Conservation (phyloP, 2,113 vertebrate genomes). For the Eulacestoma nigropectus region DNA sequence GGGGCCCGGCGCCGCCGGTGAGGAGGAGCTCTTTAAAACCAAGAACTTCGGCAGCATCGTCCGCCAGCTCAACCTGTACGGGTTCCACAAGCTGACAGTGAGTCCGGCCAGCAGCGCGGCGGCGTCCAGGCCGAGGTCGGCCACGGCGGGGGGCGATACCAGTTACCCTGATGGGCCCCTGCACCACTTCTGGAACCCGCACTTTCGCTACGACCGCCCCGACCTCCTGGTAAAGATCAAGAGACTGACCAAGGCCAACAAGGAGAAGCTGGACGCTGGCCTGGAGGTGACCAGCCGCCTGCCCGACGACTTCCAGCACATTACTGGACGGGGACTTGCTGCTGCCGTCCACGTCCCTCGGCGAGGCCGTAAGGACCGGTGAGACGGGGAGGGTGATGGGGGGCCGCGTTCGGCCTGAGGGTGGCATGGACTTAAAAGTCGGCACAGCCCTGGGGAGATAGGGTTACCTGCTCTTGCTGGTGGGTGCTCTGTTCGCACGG, state of each 20-base stretch:
- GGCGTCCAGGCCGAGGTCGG: not conserved
- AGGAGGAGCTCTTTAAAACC: not conserved
- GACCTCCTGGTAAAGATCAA: not conserved
- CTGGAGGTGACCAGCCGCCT: not conserved
- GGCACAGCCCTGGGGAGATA: too few relatives aligned
- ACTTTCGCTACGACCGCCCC: not conserved
- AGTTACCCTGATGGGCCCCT: not conserved
- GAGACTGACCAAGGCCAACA: not conserved
- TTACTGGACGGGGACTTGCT: not conserved
- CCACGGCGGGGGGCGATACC: rapidly evolving
- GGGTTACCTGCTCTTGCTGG: not conserved
- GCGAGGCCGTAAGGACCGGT: not conserved
- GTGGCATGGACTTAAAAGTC: not conserved
- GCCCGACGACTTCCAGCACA: not conserved
- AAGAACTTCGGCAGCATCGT: not conserved
- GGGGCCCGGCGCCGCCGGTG: not conserved
- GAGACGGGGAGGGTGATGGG: not conserved
- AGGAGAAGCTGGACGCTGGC: not conserved
- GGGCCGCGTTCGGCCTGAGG: not conserved
- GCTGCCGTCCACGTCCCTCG: not conserved
- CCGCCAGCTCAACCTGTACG: not conserved
- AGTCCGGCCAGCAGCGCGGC: too few relatives aligned
- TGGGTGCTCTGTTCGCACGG: not conserved
- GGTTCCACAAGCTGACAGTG: not conserved
- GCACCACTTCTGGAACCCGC: not conserved